Evolutionary conservation across 2,113 vertebrate genomes (phyloP), one percentile per base, ranked within the genome.

Genomic region (Chunga burmeisteri): DNA sequence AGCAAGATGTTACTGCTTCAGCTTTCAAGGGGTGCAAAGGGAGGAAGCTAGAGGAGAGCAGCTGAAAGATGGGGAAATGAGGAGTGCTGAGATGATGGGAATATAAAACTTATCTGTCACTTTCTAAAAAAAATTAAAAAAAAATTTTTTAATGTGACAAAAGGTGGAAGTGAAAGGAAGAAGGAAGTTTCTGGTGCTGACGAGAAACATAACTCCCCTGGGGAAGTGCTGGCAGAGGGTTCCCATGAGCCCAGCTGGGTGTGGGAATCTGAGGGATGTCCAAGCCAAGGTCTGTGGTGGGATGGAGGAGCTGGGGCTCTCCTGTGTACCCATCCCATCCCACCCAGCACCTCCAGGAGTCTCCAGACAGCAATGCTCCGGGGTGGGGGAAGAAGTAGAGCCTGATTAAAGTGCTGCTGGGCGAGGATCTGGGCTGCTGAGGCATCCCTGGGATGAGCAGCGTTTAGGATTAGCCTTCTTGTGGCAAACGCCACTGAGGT

Each of bases 101-200:
- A 90, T 40, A 65, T 38, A 65, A 75, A 80, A 66, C 20, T 72
- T 32, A 4, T 29, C 29, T 73, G 79, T 32, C 7, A 12, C 25
- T 73, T 82, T 67, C 50, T 59, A 26, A 58, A 85, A 7, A 65
- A 71, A 53, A 11, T 13, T 38, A 38, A 38, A 38, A 38, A 38
- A 38, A 38, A 38, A 38, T 38, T 38, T 38, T 38, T 65, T 23
- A 5, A n/a, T 56, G 55, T 38, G 40, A 23, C 38, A 63, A 70
- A 96, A 94, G 61, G 86, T 91, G 91, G 95, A 92, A 95, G 91
- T 92, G 89, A 95, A 97, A 97, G 75, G 79, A 86, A 95, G 92
- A 84, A 92, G 95, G 95, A 91, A 94, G 52, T 46, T 63, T 11
- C 63, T 91, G 72, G 32, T 78, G 83, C 58, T 96, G 77, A 89